A percentile compares a stretch with the other conserved stretches of the same genome.
These are phyloP conservation scores for Hycleus phaleratus DNA, from an alignment of 1,140 invertebrate genomes.

Conservation along the genomic window DNA sequence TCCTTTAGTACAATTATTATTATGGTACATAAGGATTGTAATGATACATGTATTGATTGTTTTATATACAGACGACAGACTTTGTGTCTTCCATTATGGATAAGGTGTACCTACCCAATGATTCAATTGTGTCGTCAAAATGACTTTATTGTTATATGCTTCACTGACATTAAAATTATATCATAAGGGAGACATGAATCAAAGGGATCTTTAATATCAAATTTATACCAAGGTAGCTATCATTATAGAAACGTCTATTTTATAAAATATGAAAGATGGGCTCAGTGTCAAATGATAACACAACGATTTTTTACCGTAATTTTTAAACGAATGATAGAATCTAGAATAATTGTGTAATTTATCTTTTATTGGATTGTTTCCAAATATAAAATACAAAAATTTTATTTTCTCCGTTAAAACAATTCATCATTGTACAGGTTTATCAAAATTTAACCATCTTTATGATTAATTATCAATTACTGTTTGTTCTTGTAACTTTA, in stretches of 20 bases:
- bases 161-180: constrained; percentile 4
- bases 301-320: neutral
- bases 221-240: no score
- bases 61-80: neutral
- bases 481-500: neutral
- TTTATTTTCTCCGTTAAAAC: no score
- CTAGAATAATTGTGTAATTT: no score
- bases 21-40: constrained; percentile 3
- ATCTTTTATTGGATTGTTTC: no score
- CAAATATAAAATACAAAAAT: no score
- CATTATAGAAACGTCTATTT: no score
- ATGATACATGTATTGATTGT: neutral
- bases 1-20: neutral
- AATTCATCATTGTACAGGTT: no score
- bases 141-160: constrained; percentile 10
- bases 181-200: neutral
- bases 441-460: no score
- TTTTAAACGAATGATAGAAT: neutral
- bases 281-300: no score
- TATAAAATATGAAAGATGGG: no score
- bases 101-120: constrained; percentile 15
- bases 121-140: constrained; percentile 15
- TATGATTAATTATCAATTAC: no score
- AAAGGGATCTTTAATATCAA: no score
- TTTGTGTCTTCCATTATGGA: constrained; percentile 14